A percentile compares a stretch with the other conserved stretches of the same genome.
phyloP scores from a whole-genome alignment of 2,888 invertebrate genomes.

The Ichneumoninae sp. region DNA sequence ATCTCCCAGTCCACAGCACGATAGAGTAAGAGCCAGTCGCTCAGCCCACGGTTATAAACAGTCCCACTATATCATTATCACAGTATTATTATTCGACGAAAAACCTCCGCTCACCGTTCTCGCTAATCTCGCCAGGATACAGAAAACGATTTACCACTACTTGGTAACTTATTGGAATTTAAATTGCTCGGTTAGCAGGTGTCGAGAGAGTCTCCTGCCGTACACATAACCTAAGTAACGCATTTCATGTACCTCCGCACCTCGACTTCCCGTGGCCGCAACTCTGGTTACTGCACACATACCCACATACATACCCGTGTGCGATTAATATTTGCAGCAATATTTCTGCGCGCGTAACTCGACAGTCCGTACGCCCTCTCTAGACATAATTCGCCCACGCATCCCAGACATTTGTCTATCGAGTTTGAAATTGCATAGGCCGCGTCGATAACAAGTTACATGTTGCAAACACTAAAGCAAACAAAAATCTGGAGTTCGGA shows the following conservation, averaged over 20 bases:
- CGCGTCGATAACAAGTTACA: background rate
- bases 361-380: conserved; percentile 3
- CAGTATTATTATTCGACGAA: conserved; percentile 53
- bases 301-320: background rate
- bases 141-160: conserved; percentile 26
- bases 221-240: conserved; percentile 25
- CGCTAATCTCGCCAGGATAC: conserved; percentile 5
- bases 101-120: conserved; percentile 28
- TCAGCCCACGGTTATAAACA: conserved; percentile 30
- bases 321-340: too few relatives aligned
- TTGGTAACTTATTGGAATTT: conserved; percentile 56
- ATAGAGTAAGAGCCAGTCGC: background rate
- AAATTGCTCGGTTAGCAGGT: conserved; percentile 65
- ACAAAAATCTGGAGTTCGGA: background rate
- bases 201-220: conserved; percentile 49
- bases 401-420: background rate
- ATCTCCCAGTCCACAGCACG: conserved; percentile 1
- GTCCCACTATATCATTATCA: conserved; percentile 16
- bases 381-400: conserved; percentile 8
- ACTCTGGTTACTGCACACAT: background rate
- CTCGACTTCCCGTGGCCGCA: conserved; percentile 7
- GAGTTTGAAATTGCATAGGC: background rate
- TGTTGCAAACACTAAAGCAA: background rate
- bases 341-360: background rate
- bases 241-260: conserved; percentile 6